Conservation (phyloP, 2,113 vertebrate genomes). For the Caloenas nicobarica region DNA sequence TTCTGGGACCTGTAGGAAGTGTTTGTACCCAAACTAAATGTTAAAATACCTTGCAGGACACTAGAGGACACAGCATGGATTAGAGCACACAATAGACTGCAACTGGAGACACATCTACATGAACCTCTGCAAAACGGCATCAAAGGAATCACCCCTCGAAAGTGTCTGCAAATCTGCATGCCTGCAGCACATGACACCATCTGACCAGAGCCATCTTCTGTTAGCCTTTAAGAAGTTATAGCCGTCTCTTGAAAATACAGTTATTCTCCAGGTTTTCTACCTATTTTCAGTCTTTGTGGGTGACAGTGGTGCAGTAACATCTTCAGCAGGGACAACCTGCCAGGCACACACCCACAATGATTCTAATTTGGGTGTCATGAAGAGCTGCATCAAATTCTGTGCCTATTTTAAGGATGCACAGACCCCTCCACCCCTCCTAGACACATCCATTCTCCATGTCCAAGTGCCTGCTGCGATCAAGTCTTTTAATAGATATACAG, state of each 20-base stretch:
- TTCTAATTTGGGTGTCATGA: conserved; percentile 57
- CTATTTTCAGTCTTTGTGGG: conserved; percentile 23
- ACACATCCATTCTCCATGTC: neutral
- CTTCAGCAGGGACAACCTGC: conserved; percentile 57
- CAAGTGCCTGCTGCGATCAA: neutral
- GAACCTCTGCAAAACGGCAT: neutral
- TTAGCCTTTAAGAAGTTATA: neutral
- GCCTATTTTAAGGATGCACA: conserved; percentile 27
- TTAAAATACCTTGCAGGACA: neutral
- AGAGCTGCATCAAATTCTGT: conserved; percentile 13
- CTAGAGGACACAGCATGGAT: neutral
- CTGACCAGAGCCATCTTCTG: neutral
- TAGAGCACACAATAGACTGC: neutral
- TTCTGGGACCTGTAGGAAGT: neutral
- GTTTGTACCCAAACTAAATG: neutral
- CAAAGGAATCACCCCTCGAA: neutral
- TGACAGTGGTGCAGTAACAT: conserved; percentile 51
- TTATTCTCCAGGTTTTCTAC: conserved; percentile 11
- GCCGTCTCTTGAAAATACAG: neutral
- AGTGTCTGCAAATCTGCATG: neutral
- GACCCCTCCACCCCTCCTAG: neutral
- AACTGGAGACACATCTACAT: neutral
- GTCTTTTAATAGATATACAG: conserved; percentile 8
- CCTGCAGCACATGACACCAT: neutral
- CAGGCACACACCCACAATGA: conserved; percentile 50